A percentile compares a stretch with the other conserved stretches of the same genome.
These are phyloP conservation scores for Galeopterus variegatus DNA, from an alignment of 2,113 vertebrate species.

Conservation along the genomic window DNA sequence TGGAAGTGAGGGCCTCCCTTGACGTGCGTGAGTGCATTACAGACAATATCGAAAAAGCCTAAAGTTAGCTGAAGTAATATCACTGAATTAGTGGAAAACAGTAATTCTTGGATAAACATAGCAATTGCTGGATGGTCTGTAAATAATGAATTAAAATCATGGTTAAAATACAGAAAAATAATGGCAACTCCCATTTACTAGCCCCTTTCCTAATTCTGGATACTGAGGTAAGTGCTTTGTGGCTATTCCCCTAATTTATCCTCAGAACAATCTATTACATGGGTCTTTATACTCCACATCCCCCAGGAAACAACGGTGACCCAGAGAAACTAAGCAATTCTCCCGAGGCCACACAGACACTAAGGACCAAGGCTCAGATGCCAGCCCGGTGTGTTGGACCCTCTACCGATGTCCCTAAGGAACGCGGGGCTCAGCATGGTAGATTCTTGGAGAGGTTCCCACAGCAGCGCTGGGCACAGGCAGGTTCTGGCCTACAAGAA, in stretches of 20 bases:
- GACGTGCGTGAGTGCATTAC: fast-evolving
- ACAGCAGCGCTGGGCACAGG: background rate
- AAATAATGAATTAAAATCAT: background rate
- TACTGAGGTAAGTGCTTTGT: no score
- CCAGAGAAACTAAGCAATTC: background rate
- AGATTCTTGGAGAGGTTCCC: fast-evolving
- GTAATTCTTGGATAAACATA: background rate
- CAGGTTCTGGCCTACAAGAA: no score
- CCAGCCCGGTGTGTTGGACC: background rate
- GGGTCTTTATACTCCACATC: fast-evolving
- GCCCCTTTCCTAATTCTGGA: background rate
- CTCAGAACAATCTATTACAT: background rate
- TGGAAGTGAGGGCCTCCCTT: background rate
- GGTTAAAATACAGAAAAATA: background rate
- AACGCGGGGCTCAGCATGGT: fast-evolving
- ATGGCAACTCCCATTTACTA: background rate
- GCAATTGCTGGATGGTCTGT: background rate
- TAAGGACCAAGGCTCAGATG: background rate
- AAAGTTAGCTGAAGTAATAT: background rate
- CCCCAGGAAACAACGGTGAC: background rate
- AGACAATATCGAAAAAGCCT: background rate
- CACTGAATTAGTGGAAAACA: background rate
- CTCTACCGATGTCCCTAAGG: fast-evolving
- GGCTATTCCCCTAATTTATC: background rate
- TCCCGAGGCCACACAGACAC: background rate